Base-by-base conservation (phyloP, 2,797 vertebrate genomes). In the Adelosebastes latens region DNA sequence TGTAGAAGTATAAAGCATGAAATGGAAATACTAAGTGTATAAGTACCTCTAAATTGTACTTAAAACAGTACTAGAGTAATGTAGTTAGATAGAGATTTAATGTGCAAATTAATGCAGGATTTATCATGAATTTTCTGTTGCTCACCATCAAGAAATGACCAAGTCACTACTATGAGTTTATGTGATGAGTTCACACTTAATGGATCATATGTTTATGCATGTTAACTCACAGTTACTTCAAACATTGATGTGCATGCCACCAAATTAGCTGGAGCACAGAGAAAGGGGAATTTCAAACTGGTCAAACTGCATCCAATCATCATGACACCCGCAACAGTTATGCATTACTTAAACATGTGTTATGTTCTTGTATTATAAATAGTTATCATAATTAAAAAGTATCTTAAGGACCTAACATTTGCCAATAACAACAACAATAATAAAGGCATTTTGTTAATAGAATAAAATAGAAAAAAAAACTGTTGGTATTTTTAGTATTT, bases 1-100 rank as follows among this genome's bases (percentile, higher is more conserved):
- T 49, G 46, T 20, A 49, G 46, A 49, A 18, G 18, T 49, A 49
- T 20, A 49, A 8, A 49, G 46, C 18, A 49, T 49, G 18, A 49
- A n/a, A 31, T 29, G 18, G 0, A 52, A 52, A 49, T 9, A 3
- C 2, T 2, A 2, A 1, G 4, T 8, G 42, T n/a, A 13, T 18
- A 24, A 39, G 0, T 39, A 39, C 34, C 4, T 24, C 8, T 39
- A 16, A 39, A 24, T 8, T 63, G 6, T 22, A 62, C 60, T 34
- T 62, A 20, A 61, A 34, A 22, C 34, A 4, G 32, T 39, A 27
- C 22, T 25, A 10, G 12, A 62, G 20, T 39, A 24, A 42, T 42
- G 13, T 39, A 39, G 2, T 64, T 39, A 22, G 3, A 6, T 61
- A 34, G 9, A 22, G 32, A 36, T 14, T 22, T 49, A 49, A 49